Evolutionary conservation across 2,797 vertebrate genomes (phyloP).

Genomic region (Stomatorhinus walkeri): DNA sequence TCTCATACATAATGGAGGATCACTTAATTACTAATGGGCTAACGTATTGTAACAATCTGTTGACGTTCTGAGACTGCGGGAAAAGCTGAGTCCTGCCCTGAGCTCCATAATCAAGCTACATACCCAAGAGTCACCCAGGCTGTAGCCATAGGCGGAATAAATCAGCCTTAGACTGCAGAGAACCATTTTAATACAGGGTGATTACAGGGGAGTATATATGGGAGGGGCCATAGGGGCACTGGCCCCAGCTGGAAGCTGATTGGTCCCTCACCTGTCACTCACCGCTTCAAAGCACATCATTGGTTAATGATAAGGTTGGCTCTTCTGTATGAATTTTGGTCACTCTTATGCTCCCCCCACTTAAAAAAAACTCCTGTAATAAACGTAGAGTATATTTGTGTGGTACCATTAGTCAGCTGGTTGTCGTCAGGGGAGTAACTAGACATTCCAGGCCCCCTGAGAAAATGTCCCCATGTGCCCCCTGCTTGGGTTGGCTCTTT

Average conservation of each 20-base stretch:
- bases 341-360: background rate
- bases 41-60: slow-evolving; percentile 1
- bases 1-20: slow-evolving; percentile 16
- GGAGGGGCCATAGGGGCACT: background rate
- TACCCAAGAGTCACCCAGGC: background rate
- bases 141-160: background rate
- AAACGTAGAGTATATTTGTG: background rate
- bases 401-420: background rate
- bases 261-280: background rate
- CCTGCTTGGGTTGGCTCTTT: background rate
- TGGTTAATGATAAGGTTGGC: background rate
- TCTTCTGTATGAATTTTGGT: background rate
- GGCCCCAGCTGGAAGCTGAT: background rate
- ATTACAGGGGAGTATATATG: background rate
- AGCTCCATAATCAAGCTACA: background rate
- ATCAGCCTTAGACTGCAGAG: background rate
- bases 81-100: background rate
- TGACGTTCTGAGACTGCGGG: background rate
- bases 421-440: background rate
- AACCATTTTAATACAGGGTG: background rate
- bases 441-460: background rate
- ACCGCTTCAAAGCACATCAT: background rate
- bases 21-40: slow-evolving; percentile 18
- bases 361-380: background rate
- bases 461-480: background rate